Evolutionary conservation across 37 sponge, comb jelly and placozoan genomes (phyloP).

Genomic region (Diacarnus erythraeanus): DNA sequence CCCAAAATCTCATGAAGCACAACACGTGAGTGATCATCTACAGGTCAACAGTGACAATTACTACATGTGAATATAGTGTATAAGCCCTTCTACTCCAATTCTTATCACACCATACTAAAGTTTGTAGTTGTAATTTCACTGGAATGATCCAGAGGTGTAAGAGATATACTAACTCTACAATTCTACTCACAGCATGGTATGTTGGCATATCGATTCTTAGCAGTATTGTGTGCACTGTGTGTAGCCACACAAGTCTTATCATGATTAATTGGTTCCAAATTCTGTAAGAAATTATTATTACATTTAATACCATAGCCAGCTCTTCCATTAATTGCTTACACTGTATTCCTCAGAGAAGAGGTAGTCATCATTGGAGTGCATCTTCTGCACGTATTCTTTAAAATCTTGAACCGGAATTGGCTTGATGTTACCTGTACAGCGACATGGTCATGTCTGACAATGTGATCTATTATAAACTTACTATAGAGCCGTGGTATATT

Average conservation of each 20-base stretch:
- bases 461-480: no score
- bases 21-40: constrained; percentile 94
- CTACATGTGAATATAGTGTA: no score
- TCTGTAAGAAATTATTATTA: constrained; percentile 25
- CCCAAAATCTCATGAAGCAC: constrained; percentile 51
- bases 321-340: no score
- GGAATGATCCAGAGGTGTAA: no score
- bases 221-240: constrained; percentile 43
- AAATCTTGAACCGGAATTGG: constrained; percentile 63
- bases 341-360: constrained; percentile 84
- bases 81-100: no score
- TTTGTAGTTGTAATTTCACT: no score
- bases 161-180: not conserved
- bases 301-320: no score
- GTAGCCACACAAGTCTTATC: constrained; percentile 63
- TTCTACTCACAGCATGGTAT: constrained; percentile 74
- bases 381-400: constrained; percentile 63
- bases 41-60: no score
- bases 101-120: no score
- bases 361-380: constrained; percentile 88
- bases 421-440: constrained; percentile 21
- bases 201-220: constrained; percentile 93
- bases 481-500: not conserved
- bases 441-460: no score
- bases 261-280: constrained; percentile 58